Conservation (phyloP, 2,113 vertebrate genomes). For the Tyrannus savana region DNA sequence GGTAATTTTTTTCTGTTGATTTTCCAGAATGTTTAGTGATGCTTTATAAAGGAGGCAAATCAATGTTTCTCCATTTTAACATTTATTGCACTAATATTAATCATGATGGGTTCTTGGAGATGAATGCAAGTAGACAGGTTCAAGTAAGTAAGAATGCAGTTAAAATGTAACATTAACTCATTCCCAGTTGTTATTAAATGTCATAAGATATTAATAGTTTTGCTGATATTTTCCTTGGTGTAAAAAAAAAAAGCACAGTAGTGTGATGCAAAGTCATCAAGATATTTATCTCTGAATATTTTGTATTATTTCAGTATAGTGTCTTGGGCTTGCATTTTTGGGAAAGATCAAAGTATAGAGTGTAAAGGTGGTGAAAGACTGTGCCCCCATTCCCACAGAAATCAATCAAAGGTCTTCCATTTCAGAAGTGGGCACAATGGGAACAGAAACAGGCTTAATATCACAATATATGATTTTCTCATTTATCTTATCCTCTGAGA, state of each 20-base stretch:
- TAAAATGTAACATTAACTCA: constrained; percentile 26
- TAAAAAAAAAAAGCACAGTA: neutral
- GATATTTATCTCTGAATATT: constrained; percentile 15
- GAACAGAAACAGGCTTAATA: neutral
- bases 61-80: neutral
- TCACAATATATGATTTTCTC: constrained; percentile 10
- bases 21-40: neutral
- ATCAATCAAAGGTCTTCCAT: constrained; percentile 41
- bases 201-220: constrained; percentile 24
- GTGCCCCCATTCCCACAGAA: constrained; percentile 24
- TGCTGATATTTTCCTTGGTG: constrained; percentile 2
- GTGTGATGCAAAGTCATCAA: neutral
- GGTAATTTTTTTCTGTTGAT: neutral
- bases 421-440: constrained; percentile 17
- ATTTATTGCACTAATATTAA: neutral
- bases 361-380: neutral
- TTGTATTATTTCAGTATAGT: neutral
- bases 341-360: constrained; percentile 22
- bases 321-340: neutral
- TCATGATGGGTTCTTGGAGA: neutral
- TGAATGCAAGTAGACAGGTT: neutral
- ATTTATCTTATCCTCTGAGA: constrained; percentile 54
- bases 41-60: neutral
- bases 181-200: constrained; percentile 10
- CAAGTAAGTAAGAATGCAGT: neutral